Percentiles rank a stretch among this genome's conserved stretches.
Conservation (phyloP, 2,797 vertebrate species). For the Enteromius afrohamiltoni region DNA sequence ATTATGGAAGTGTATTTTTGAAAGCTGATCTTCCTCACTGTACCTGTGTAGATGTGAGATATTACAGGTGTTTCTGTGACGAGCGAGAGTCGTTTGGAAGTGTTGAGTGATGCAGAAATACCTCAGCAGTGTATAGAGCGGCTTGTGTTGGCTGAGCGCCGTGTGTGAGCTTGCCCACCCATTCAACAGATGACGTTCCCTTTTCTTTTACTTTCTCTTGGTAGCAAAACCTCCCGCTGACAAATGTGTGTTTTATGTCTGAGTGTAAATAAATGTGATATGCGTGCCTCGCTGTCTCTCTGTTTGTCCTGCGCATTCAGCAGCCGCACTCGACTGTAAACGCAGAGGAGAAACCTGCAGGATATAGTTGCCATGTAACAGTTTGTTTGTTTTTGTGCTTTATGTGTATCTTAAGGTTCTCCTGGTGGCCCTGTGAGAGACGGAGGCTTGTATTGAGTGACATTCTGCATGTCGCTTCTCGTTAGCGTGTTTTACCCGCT, state of each 20-base stretch:
- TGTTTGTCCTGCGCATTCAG: constrained; percentile 55
- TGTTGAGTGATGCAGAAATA: constrained; percentile 28
- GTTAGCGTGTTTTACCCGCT: background rate
- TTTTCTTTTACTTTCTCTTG: constrained; percentile 30
- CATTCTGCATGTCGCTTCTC: background rate
- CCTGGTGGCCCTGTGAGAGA: constrained; percentile 41
- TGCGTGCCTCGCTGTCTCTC: constrained; percentile 35
- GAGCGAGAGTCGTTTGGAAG: background rate
- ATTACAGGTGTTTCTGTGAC: background rate
- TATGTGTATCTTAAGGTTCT: constrained; percentile 35
- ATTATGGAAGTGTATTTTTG: background rate
- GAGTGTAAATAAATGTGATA: constrained; percentile 42
- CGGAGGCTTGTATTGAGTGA: background rate
- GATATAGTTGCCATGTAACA: constrained; percentile 23
- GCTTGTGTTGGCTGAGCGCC: constrained; percentile 8
- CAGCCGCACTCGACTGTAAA: constrained; percentile 29
- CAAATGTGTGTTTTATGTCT: constrained; percentile 42
- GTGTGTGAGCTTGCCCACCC: constrained; percentile 46
- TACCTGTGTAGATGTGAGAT: background rate
- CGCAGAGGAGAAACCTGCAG: background rate
- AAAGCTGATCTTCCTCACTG: background rate
- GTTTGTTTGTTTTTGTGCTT: background rate
- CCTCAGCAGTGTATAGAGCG: background rate
- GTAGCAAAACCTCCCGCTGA: constrained; percentile 28
- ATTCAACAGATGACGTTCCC: constrained; percentile 39